phyloP scores from a whole-genome alignment of 2,888 invertebrate species.

The Agriopis leucophaearia region DNA sequence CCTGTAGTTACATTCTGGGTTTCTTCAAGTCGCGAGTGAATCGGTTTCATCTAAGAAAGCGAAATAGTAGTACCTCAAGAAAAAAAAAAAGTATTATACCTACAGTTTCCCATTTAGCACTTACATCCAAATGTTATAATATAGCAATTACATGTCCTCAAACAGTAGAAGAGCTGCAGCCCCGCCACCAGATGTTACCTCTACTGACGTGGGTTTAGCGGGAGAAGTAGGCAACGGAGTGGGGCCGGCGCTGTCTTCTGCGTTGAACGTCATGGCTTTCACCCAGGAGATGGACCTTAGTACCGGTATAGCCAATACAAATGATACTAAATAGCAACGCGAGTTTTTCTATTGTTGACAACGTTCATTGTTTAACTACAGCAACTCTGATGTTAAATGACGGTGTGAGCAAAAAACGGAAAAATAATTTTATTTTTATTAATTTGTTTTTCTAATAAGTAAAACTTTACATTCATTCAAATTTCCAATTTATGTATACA shows the following conservation, averaged over 20 bases:
- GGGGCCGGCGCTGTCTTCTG: slow-evolving; percentile 89
- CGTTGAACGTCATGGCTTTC: slow-evolving; percentile 94
- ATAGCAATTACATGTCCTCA: no score
- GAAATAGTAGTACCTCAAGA: no score
- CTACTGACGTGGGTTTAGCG: slow-evolving; percentile 61
- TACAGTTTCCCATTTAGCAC: no score
- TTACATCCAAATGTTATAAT: no score
- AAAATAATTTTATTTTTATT: not conserved
- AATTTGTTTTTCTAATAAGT: no score
- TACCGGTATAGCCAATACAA: slow-evolving; percentile 48
- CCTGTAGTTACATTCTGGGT: no score
- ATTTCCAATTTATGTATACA: no score
- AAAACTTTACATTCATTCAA: no score
- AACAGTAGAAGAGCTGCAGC: slow-evolving; percentile 59
- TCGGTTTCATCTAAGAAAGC: no score
- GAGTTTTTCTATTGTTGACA: not conserved
- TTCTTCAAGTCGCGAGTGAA: no score
- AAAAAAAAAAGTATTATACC: no score
- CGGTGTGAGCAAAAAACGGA: not conserved
- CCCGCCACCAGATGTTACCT: slow-evolving; percentile 73
- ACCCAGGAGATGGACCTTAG: slow-evolving; percentile 89
- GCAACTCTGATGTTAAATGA: not conserved
- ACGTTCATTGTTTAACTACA: no score
- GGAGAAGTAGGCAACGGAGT: slow-evolving; percentile 78
- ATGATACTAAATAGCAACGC: not conserved